A percentile compares a stretch with the other conserved stretches of the same genome.
Evolutionary conservation across 2,113 vertebrate genomes (phyloP).

Genomic region (Leucosticte australis): DNA sequence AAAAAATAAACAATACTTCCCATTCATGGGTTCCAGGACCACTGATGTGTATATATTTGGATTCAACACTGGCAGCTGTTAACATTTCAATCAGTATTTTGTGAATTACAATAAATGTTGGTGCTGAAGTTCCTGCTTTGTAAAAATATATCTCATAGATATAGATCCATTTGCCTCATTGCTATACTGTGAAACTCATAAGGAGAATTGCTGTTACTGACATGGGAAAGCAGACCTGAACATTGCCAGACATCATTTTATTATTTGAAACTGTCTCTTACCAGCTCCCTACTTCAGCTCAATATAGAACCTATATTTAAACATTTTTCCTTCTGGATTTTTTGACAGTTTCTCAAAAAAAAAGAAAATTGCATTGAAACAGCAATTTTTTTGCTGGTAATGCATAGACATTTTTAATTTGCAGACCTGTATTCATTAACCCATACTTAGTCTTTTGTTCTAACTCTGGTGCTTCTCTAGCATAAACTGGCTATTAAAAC

Average conservation of each 20-base stretch:
- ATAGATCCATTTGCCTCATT: neutral
- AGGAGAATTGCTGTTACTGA: neutral
- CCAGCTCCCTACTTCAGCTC: neutral
- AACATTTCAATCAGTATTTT: neutral
- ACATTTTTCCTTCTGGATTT: neutral
- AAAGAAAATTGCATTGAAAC: neutral
- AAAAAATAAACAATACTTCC: neutral
- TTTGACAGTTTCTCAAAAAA: neutral
- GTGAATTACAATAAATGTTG: conserved; percentile 1
- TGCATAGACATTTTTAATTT: neutral
- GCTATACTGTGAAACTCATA: neutral
- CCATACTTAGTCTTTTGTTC: neutral
- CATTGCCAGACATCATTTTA: neutral
- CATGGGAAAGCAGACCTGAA: neutral
- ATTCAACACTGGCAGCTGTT: neutral
- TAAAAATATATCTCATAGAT: neutral
- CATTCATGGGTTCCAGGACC: neutral
- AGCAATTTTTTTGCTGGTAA: neutral
- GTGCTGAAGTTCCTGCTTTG: neutral
- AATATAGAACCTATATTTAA: neutral
- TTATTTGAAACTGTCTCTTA: neutral
- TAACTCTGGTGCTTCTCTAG: neutral
- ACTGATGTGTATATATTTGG: neutral
- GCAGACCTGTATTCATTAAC: neutral
- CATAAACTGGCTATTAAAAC: neutral